phyloP scores from a whole-genome alignment of 1,140 invertebrate species.

The Micrasema longulum region DNA sequence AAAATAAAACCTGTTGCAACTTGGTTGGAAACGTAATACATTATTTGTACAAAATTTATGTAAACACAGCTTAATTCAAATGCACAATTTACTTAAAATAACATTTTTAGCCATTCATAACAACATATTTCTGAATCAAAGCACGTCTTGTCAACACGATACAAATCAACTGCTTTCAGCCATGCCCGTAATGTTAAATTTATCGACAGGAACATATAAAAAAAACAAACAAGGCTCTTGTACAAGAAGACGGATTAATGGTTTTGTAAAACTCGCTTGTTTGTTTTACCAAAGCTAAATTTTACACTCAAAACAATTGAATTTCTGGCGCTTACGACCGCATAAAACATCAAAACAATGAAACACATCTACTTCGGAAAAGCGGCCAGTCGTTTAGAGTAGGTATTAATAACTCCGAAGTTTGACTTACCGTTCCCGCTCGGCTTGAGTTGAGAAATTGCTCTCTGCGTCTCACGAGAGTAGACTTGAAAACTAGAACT shows the following conservation, averaged over 20 bases:
- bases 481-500: background rate
- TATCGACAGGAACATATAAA: constrained; percentile 4
- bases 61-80: too few relatives aligned
- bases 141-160: too few relatives aligned
- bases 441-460: constrained; percentile 3
- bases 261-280: constrained; percentile 24
- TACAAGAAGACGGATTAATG: constrained; percentile 20
- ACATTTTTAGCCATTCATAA: too few relatives aligned
- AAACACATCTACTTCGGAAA: constrained; percentile 16
- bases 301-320: constrained; percentile 35
- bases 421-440: constrained; percentile 19
- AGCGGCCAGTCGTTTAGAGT: background rate
- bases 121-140: too few relatives aligned
- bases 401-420: constrained; percentile 12
- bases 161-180: too few relatives aligned
- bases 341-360: constrained; percentile 28
- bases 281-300: constrained; percentile 24
- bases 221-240: constrained; percentile 1
- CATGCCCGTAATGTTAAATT: background rate
- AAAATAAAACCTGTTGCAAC: too few relatives aligned
- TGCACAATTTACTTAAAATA: too few relatives aligned
- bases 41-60: too few relatives aligned
- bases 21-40: too few relatives aligned
- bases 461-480: background rate
- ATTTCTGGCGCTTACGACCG: constrained; percentile 11